These are phyloP conservation scores for Trimorus sp. DNA, from an alignment of 2,888 invertebrate genomes.

Conservation along the genomic window DNA sequence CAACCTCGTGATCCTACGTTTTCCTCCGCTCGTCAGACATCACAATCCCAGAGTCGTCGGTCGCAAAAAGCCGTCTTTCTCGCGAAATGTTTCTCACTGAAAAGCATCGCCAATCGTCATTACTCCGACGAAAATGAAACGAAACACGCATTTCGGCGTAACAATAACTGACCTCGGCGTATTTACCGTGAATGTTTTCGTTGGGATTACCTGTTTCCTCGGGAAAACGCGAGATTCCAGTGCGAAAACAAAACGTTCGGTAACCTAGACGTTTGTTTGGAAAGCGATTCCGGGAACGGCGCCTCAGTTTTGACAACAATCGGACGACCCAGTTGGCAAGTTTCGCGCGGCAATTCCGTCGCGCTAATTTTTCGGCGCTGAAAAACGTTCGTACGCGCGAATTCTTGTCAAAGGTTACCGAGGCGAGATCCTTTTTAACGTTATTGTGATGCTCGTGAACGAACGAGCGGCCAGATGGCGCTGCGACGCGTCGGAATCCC, in stretches of 20 bases:
- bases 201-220: neutral
- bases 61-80: no score
- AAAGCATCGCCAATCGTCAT: conserved; percentile 1
- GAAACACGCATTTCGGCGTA: no score
- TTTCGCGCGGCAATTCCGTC: no score
- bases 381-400: no score
- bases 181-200: neutral
- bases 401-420: conserved; percentile 17
- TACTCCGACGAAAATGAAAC: no score
- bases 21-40: neutral
- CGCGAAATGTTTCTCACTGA: conserved; percentile 18
- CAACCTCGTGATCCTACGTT: neutral
- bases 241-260: conserved; percentile 14
- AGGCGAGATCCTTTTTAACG: conserved; percentile 22
- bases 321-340: no score
- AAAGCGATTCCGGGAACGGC: neutral
- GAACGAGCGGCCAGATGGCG: no score
- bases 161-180: no score
- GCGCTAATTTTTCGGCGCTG: no score
- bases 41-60: neutral
- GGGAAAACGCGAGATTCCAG: neutral
- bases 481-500: no score
- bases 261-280: conserved; percentile 34
- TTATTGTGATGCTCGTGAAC: conserved; percentile 30
- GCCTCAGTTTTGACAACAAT: neutral